These are phyloP conservation scores for Callospermophilus lateralis DNA, from an alignment of 2,113 vertebrate genomes.

Conservation along the genomic window DNA sequence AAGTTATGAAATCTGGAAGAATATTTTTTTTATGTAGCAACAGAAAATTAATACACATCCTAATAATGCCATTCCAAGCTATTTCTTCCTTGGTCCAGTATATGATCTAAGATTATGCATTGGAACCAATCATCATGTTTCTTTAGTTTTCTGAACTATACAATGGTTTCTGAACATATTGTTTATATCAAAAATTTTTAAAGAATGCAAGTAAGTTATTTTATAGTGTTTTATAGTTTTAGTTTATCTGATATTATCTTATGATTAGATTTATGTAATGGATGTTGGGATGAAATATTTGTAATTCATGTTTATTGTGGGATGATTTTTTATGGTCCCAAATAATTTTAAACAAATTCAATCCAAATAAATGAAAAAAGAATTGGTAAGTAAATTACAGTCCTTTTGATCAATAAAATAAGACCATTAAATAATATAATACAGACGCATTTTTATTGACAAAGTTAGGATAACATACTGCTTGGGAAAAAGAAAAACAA, in stretches of 20 bases:
- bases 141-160: neutral
- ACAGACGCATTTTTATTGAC: slow-evolving; percentile 30
- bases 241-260: neutral
- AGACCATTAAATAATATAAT: slow-evolving; percentile 33
- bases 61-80: neutral
- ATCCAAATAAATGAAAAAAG: neutral
- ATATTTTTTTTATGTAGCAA: neutral
- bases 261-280: neutral
- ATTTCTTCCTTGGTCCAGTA: neutral
- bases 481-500: neutral
- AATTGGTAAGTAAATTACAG: slow-evolving; percentile 37
- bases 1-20: neutral
- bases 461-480: neutral
- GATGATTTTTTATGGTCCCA: neutral
- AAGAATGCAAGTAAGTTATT: neutral
- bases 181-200: neutral
- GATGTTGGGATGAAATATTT: neutral
- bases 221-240: neutral
- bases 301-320: neutral
- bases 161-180: neutral
- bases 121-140: neutral
- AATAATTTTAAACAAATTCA: slow-evolving; percentile 33
- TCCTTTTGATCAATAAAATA: slow-evolving; percentile 11
- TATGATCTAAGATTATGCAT: neutral
- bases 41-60: neutral